phyloP scores from a whole-genome alignment of 1,140 invertebrate genomes.

The Drosophila teissieri region DNA sequence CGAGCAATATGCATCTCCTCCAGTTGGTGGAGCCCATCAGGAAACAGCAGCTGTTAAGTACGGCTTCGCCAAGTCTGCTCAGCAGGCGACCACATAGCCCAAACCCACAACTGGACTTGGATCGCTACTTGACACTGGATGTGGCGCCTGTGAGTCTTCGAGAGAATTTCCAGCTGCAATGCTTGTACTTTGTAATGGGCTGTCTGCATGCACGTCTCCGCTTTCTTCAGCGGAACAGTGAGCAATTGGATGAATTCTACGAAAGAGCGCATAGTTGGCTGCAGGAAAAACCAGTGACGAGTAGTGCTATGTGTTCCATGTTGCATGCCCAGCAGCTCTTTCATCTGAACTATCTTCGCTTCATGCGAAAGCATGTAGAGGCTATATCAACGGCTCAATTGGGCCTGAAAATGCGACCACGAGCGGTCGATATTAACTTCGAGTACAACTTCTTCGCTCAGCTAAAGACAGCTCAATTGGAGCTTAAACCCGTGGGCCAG shows the following conservation, averaged over 20 bases:
- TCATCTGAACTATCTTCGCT: slow-evolving; percentile 54
- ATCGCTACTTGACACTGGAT: slow-evolving; percentile 34
- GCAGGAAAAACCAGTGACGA: slow-evolving; percentile 3
- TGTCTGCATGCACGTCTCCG: slow-evolving; percentile 66
- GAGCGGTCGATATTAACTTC: slow-evolving; percentile 51
- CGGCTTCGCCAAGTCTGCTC: slow-evolving; percentile 14
- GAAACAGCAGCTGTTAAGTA: slow-evolving; percentile 40
- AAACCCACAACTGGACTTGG: not conserved
- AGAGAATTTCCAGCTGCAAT: slow-evolving; percentile 45
- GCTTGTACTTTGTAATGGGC: slow-evolving; percentile 58
- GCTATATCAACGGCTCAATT: slow-evolving; percentile 38
- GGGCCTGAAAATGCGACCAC: slow-evolving; percentile 20
- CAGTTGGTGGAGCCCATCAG: slow-evolving; percentile 68
- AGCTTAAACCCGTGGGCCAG: slow-evolving; percentile 18
- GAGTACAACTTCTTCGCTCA: slow-evolving; percentile 56
- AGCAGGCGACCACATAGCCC: not conserved
- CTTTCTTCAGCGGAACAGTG: slow-evolving; percentile 57
- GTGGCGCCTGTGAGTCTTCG: slow-evolving; percentile 2
- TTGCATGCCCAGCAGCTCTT: slow-evolving; percentile 46
- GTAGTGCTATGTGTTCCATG: slow-evolving; percentile 30
- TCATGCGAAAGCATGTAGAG: slow-evolving; percentile 12
- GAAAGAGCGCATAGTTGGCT: slow-evolving; percentile 47
- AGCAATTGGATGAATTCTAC: slow-evolving; percentile 69
- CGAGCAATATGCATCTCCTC: slow-evolving; percentile 37
- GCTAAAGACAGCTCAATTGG: slow-evolving; percentile 33